phyloP scores from a whole-genome alignment of 2,113 vertebrate species.

The Dicentrarchus labrax region DNA sequence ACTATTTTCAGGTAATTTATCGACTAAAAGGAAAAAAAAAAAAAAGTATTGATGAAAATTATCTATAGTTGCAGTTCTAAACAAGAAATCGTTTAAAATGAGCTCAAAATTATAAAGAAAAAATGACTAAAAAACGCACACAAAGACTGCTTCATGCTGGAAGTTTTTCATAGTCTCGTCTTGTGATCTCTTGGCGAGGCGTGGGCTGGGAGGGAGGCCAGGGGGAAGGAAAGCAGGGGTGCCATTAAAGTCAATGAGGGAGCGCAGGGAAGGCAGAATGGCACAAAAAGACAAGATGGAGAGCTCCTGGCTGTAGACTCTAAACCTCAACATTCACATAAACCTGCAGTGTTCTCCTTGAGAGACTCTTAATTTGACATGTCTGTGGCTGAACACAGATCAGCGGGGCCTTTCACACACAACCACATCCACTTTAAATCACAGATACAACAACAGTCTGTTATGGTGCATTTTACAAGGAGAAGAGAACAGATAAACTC shows the following conservation, averaged over 20 bases:
- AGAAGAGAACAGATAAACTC: not conserved
- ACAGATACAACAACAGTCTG: not conserved
- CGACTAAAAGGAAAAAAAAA: not conserved
- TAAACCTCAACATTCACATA: constrained; percentile 4
- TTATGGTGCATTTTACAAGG: not conserved
- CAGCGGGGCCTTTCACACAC: constrained; percentile 9
- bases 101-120: not conserved
- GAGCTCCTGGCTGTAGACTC: not conserved
- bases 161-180: constrained; percentile 24
- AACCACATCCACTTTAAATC: constrained; percentile 9
- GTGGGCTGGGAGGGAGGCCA: constrained; percentile 57
- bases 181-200: constrained; percentile 21
- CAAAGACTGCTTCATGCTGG: not conserved
- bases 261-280: not conserved
- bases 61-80: not conserved
- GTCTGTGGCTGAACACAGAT: constrained; percentile 19
- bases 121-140: not conserved
- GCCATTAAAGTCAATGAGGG: constrained; percentile 40
- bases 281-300: constrained; percentile 11
- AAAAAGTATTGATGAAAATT: not conserved
- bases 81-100: not conserved
- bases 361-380: constrained; percentile 35
- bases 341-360: constrained; percentile 2
- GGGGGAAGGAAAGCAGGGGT: constrained; percentile 48
- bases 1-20: no score